A percentile compares a stretch with the other conserved stretches of the same genome.
phyloP scores from a whole-genome alignment of 1,140 invertebrate genomes.

The Drosophila setifemur region DNA sequence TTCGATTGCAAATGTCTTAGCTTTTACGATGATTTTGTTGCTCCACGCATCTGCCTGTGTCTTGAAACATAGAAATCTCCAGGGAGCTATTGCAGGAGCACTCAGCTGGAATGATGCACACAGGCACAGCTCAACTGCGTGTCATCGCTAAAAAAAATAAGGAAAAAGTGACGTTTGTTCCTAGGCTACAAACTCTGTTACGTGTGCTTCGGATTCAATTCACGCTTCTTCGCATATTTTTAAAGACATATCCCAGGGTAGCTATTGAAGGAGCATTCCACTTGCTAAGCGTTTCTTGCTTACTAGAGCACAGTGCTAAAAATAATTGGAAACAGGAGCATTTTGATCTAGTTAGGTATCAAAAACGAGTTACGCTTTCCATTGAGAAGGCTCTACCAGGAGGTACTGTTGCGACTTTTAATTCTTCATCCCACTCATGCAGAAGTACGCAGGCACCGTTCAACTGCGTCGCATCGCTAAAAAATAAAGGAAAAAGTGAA shows the following conservation, averaged over 20 bases:
- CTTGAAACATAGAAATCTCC: neutral
- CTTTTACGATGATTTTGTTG: conserved; percentile 13
- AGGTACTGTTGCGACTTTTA: neutral
- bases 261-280: conserved; percentile 10
- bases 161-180: too few species aligned
- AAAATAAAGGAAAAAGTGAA: conserved; percentile 60
- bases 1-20: conserved; percentile 40
- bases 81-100: conserved; percentile 10
- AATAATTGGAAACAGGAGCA: conserved; percentile 52
- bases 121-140: too few species aligned
- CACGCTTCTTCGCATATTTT: too few species aligned
- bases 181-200: too few species aligned
- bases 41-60: conserved; percentile 2
- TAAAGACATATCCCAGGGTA: conserved; percentile 14
- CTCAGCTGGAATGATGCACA: too few species aligned
- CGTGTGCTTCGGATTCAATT: too few species aligned
- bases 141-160: too few species aligned
- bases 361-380: conserved; percentile 55
- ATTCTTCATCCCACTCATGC: too few species aligned
- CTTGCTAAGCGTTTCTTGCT: conserved; percentile 5
- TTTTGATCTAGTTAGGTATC: conserved; percentile 48
- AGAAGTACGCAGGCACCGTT: conserved; percentile 73
- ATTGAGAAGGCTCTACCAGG: neutral
- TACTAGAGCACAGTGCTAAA: conserved; percentile 40
- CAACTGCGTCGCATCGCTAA: conserved; percentile 76